Evolutionary conservation across 2,797 vertebrate genomes (phyloP), one percentile per base, ranked within the genome.

Genomic region (Sebastolobus alascanus): DNA sequence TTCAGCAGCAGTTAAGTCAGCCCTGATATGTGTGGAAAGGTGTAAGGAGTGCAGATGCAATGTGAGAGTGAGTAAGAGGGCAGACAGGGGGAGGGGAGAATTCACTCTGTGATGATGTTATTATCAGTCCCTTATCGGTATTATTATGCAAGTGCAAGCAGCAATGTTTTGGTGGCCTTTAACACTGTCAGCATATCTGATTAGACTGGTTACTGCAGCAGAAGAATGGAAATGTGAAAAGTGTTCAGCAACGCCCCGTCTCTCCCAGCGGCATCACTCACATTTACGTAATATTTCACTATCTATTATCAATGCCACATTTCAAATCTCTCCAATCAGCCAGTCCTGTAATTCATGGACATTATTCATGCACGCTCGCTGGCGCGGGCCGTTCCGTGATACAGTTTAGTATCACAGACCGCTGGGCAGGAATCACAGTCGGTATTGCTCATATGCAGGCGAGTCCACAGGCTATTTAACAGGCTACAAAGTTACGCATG

Each of bases 401-500:
- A 43, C 80, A 37, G 63, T 76, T 82, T 13, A 13, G 79, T 8
- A 59, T 65, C 70, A 71, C 78, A 84, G 67, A 31, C 76, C 29
- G 63, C n/a, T 66, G 71, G 73, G 65, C 77, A 81, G 80, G 33
- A 77, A 80, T 84, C 69, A 37, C 80, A 72, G 75, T 74, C 59
- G 1, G 65, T 50, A 27, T 54, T 33, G 74, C 84, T 87, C 55
- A 37, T 71, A 70, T 61, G 38, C 67, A 60, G 74, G 46, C 83
- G 10, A 72, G 86, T 38, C 77, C 71, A 59, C 79, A 25, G 84
- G 85, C 84, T 82, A 84, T 89, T 89, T 87, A 91, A 91, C 90
- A 82, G 84, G 77, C 85, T 82, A 85, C 84, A 50, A 83, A 90
- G 82, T 87, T 85, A 84, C 76, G 80, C 87, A 75, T 83, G 89